Conservation (phyloP, 2,888 invertebrate genomes). For the Callyntrura guangdongensis region DNA sequence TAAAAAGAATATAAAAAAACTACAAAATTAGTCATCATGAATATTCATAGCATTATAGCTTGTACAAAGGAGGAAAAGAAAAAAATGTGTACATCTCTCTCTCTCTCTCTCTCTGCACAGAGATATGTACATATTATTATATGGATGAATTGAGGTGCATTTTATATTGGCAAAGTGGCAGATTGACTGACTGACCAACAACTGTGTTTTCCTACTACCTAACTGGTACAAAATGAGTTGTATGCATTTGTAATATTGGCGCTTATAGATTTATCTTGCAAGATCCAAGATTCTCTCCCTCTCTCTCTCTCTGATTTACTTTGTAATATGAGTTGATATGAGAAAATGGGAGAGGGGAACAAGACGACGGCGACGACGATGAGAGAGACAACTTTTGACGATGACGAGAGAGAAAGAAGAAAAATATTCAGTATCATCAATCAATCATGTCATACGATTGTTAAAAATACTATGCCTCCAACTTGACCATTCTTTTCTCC, state of each 20-base stretch:
- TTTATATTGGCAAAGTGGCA: not conserved
- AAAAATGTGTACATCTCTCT: too few species aligned
- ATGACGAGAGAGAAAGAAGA: conserved; percentile 12
- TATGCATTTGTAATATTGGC: not conserved
- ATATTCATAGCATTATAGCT: conserved; percentile 74
- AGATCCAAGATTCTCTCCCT: not conserved
- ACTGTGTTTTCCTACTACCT: not conserved
- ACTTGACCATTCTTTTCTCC: not conserved
- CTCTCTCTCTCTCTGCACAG: not conserved
- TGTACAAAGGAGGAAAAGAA: too few species aligned
- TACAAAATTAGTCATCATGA: conserved; percentile 71
- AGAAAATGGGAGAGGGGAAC: conserved; percentile 28
- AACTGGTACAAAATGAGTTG: not conserved
- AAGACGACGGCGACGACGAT: not conserved
- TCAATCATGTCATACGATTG: conserved; percentile 60
- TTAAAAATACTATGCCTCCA: conserved; percentile 25
- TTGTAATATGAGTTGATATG: conserved; percentile 27
- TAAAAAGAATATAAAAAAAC: not conserved
- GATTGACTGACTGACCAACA: conserved; percentile 55
- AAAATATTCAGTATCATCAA: conserved; percentile 58
- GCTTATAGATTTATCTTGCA: not conserved
- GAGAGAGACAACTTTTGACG: too few species aligned
- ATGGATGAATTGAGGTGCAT: not conserved
- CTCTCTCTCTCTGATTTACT: not conserved
- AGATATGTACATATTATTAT: not conserved